These are phyloP conservation scores for Trichechus manatus DNA, from an alignment of 2,113 vertebrate species.

Conservation along the genomic window DNA sequence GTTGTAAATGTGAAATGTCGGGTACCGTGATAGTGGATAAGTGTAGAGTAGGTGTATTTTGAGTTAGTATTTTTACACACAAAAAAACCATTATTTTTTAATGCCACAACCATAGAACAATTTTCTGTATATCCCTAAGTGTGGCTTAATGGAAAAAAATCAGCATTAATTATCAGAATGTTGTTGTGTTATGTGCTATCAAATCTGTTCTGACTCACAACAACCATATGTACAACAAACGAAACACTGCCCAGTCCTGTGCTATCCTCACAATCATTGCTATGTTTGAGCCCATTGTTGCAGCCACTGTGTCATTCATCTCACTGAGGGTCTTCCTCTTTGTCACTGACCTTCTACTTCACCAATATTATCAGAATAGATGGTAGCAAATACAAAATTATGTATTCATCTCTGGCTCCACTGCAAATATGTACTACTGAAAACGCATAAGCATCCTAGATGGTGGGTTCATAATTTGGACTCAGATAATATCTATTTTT, in stretches of 20 bases:
- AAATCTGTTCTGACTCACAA: no score
- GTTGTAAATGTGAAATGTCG: no score
- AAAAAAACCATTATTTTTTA: background rate
- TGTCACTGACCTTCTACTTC: no score
- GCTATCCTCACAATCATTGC: no score
- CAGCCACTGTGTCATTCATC: no score
- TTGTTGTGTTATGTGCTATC: no score
- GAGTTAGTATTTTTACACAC: background rate
- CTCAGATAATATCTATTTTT: background rate
- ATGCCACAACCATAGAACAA: background rate
- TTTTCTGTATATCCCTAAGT: background rate
- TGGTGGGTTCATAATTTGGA: background rate
- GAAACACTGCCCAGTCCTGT: no score
- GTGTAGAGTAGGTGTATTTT: background rate
- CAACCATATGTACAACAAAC: no score
- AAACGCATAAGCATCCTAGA: background rate
- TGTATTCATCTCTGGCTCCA: background rate
- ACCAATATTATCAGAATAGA: slow-evolving; percentile 20
- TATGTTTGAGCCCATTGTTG: no score
- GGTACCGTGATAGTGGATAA: no score
- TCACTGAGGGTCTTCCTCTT: no score
- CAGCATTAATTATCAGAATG: background rate
- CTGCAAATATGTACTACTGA: background rate
- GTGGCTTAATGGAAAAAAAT: slow-evolving; percentile 3
- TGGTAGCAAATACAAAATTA: slow-evolving; percentile 3